phyloP scores from a whole-genome alignment of 23 tunicate genomes.

The Trididemnum clinides region DNA sequence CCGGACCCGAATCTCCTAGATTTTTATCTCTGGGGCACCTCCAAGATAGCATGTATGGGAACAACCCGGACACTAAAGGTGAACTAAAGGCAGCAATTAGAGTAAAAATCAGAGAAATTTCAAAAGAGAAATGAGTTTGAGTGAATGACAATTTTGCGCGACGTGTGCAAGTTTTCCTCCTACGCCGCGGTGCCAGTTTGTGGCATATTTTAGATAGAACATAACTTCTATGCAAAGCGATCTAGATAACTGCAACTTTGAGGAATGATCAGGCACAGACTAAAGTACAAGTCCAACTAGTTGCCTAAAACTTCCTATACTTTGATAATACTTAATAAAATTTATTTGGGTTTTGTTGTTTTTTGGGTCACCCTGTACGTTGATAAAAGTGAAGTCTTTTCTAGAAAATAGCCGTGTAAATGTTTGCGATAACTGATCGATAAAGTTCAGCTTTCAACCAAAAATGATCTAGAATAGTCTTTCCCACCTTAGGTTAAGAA shows the following conservation, averaged over 20 bases:
- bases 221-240: conserved; percentile 8
- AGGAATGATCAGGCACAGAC: neutral
- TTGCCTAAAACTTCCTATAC: no score
- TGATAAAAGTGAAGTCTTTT: no score
- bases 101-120: neutral
- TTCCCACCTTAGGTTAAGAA: no score
- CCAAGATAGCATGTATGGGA: neutral
- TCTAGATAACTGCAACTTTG: neutral
- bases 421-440: no score
- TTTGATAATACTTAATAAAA: no score
- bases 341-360: no score
- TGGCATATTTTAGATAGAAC: neutral
- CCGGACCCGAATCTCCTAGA: no score
- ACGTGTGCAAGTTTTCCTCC: neutral
- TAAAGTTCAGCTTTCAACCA: no score
- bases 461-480: no score
- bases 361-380: no score
- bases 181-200: neutral
- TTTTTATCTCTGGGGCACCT: no score
- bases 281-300: neutral
- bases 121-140: neutral
- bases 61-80: neutral
- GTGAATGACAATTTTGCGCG: neutral
- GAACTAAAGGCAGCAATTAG: conserved; percentile 5
- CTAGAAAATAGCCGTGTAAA: no score